Base-by-base conservation (phyloP, 2,797 vertebrate genomes). In the Pogonophryne albipinna region DNA sequence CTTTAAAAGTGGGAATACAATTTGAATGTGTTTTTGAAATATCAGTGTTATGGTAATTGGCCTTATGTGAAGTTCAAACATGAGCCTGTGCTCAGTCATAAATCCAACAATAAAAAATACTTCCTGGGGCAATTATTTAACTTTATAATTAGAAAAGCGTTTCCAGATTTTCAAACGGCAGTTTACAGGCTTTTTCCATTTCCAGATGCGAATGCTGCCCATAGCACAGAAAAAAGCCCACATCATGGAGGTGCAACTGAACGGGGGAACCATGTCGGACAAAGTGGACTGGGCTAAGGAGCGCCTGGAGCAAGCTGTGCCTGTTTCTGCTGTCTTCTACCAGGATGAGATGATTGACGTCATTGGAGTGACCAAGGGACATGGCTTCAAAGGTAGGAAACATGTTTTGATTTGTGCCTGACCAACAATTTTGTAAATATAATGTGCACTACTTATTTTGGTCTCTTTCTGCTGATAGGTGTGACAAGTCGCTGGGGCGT, bases 311-410 rank as follows among this genome's bases (percentile, higher is more conserved):
- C 95, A 97, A 89, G 92, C 95, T n/a, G 90, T 99, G 45, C 92
- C 96, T 0, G 91, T 99, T 53, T 94, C 95, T 51, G 83, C 69
- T 0, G 96, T 99, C 80, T 99, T 99, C 92, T 88, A 83, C 87
- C 97, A 97, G 93, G 95, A 95, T 0, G 97, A 99, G 92, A 95
- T 97, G 95, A 96, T 99, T 0, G 98, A 99, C n/a, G 90, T 99
- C 66, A 97, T 99, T 0, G 98, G 97, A 0, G 95, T 99, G 59
- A 96, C 95, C 83, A 98, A 96, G 84, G 98, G 98, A 13, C 97
- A 91, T 0, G 98, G 98, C 2, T 91, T 98, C 88, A 99, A 98
- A 96, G 98, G 98, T 98, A 58, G 41, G 14, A 65, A n/a, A 10
- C 19, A n/a, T 17, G 27, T 46, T 71, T 9, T 49, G 14, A 12